Conservation (phyloP, 2,888 invertebrate species). For the Pristionchus entomophagus region DNA sequence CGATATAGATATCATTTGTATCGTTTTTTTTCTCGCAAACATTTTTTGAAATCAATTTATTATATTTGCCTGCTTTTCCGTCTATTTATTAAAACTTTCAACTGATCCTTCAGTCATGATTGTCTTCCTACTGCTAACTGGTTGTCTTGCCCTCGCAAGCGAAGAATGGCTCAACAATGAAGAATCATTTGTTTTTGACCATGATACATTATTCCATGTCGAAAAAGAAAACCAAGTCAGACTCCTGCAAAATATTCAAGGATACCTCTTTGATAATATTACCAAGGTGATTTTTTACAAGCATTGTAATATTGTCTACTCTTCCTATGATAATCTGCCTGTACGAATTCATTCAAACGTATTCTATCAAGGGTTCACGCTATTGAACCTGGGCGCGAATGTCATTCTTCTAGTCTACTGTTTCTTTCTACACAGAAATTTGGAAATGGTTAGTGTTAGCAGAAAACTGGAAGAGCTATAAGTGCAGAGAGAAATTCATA, state of each 20-base stretch:
- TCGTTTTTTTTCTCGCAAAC: too few species aligned
- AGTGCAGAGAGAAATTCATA: background rate
- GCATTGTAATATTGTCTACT: too few species aligned
- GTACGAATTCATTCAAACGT: background rate
- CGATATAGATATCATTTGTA: background rate
- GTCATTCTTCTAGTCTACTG: background rate
- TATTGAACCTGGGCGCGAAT: background rate
- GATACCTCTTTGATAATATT: background rate
- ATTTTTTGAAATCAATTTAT: too few species aligned
- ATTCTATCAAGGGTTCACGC: background rate
- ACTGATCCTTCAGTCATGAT: background rate
- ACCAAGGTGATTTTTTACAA: background rate
- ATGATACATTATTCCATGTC: too few species aligned
- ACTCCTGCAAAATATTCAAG: too few species aligned
- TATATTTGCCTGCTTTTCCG: too few species aligned
- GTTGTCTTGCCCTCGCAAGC: background rate
- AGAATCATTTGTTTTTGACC: background rate
- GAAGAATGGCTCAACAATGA: background rate
- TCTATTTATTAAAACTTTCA: background rate
- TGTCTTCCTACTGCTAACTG: background rate
- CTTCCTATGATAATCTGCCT: too few species aligned
- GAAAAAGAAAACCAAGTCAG: too few species aligned
- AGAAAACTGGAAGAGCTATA: background rate
- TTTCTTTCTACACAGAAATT: background rate
- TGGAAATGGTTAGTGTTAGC: background rate